Percentiles rank a stretch among this genome's conserved stretches.
Conservation (phyloP, 2,113 vertebrate species). For the Pleuronectes platessa region DNA sequence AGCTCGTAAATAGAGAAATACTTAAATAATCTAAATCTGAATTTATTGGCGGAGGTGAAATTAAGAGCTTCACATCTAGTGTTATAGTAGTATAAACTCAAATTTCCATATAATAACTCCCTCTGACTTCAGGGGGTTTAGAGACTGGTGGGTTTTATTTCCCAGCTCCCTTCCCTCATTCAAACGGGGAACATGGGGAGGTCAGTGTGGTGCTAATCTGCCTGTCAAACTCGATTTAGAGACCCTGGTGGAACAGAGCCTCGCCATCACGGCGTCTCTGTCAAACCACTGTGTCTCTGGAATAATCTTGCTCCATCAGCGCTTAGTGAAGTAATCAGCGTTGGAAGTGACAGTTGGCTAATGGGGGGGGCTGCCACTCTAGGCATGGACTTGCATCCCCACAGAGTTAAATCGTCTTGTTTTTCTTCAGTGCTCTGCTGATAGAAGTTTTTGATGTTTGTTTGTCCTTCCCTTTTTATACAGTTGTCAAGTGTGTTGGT, state of each 20-base stretch:
- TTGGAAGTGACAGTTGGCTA: conserved; percentile 59
- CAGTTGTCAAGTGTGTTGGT: no score
- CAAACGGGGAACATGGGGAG: conserved; percentile 31
- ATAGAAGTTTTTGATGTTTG: not conserved
- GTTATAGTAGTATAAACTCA: no score
- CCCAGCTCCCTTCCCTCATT: conserved; percentile 7
- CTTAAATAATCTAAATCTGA: no score
- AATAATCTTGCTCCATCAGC: conserved; percentile 60
- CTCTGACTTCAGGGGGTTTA: not conserved
- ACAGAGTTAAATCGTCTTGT: not conserved
- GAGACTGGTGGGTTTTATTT: not conserved
- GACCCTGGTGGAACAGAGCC: conserved; percentile 42
- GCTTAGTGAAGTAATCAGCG: conserved; percentile 70
- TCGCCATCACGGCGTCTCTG: conserved; percentile 37
- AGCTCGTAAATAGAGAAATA: no score
- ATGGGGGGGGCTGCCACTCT: not conserved
- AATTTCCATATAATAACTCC: no score
- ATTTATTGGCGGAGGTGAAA: no score
- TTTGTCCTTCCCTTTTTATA: not conserved
- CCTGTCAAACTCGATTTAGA: conserved; percentile 68
- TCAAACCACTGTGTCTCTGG: conserved; percentile 36
- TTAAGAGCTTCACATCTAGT: no score
- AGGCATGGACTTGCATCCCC: not conserved
- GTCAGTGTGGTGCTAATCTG: conserved; percentile 58
- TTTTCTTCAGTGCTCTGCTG: not conserved